These are phyloP conservation scores for Limnothrissa miodon DNA, from an alignment of 2,113 vertebrate species.

Conservation along the genomic window DNA sequence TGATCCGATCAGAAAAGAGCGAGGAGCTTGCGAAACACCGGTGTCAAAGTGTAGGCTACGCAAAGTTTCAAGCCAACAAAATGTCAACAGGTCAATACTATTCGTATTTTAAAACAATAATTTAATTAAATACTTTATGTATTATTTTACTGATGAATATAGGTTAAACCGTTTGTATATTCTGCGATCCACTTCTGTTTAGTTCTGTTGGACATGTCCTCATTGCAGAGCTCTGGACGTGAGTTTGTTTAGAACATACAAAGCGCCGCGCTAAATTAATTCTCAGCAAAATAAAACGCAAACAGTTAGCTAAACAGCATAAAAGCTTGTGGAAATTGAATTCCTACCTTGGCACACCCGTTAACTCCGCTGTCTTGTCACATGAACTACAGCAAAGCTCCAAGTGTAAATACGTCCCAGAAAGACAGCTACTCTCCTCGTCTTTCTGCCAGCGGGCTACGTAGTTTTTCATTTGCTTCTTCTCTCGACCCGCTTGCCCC, in stretches of 20 bases:
- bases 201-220: neutral
- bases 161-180: neutral
- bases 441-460: constrained; percentile 59
- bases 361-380: constrained; percentile 49
- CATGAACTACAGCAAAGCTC: constrained; percentile 58
- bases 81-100: neutral
- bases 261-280: constrained; percentile 58
- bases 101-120: neutral
- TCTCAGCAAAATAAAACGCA: constrained; percentile 47
- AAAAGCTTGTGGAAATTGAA: neutral
- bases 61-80: neutral
- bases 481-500: constrained; percentile 31
- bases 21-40: constrained; percentile 41
- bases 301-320: constrained; percentile 29
- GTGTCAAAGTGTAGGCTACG: constrained; percentile 22
- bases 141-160: neutral
- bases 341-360: constrained; percentile 60
- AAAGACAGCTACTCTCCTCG: constrained; percentile 47
- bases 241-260: constrained; percentile 69
- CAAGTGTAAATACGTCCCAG: constrained; percentile 48
- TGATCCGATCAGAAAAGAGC: constrained; percentile 49
- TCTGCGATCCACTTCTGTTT: neutral
- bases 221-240: constrained; percentile 29
- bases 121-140: neutral
- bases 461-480: constrained; percentile 51